phyloP scores from a whole-genome alignment of 1,140 invertebrate genomes.

The Zaprionus tsacasi region DNA sequence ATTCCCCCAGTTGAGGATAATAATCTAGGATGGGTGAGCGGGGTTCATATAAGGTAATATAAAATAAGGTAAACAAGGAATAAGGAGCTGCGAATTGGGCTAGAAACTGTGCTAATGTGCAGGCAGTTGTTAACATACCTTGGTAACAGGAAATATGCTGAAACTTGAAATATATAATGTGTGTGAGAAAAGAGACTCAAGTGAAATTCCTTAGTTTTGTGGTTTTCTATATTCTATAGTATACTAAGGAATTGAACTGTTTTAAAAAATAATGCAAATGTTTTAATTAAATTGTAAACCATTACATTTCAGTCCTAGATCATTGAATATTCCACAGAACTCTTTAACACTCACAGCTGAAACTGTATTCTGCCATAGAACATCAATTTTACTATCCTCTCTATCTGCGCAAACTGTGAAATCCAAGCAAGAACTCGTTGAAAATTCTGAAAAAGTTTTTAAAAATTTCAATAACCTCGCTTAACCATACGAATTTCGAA shows the following conservation, averaged over 20 bases:
- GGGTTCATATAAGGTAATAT: no score
- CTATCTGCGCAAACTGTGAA: no score
- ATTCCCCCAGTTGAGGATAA: background rate
- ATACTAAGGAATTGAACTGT: no score
- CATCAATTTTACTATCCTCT: background rate
- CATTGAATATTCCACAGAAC: no score
- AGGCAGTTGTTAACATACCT: background rate
- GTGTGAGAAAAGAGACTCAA: no score
- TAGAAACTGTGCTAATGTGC: background rate
- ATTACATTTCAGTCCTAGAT: no score
- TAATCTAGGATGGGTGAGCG: background rate
- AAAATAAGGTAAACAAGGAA: background rate
- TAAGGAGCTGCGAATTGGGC: background rate
- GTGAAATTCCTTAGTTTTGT: no score
- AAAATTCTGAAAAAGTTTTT: background rate
- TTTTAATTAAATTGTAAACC: no score
- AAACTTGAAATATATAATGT: no score
- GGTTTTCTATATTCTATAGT: no score
- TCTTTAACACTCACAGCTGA: background rate
- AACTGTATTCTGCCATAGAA: background rate
- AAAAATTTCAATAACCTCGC: background rate
- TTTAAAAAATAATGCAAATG: no score
- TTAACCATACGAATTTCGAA: background rate
- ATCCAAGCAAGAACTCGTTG: background rate
- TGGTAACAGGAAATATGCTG: background rate